Percentiles rank a stretch among this genome's conserved stretches.
Evolutionary conservation across 2,113 vertebrate genomes (phyloP).

Genomic region (Platycercus adscitus): DNA sequence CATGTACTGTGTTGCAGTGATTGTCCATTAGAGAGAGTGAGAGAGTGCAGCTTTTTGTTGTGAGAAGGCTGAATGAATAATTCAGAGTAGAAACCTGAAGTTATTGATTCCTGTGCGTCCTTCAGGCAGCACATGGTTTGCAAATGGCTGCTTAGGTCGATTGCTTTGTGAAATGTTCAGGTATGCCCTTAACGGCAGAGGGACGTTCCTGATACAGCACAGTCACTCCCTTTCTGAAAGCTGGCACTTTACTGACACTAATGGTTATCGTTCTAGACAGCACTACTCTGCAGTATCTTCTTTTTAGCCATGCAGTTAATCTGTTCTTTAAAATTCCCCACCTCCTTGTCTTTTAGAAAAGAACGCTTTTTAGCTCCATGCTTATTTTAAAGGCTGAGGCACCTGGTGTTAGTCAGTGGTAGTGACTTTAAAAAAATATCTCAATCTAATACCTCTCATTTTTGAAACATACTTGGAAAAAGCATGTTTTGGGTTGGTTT

Average conservation of each 20-base stretch:
- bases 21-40: neutral
- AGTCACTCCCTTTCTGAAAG: neutral
- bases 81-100: neutral
- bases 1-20: neutral
- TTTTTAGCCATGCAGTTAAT: neutral
- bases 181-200: neutral
- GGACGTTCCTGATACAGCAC: fast-evolving
- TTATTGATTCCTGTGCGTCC: neutral
- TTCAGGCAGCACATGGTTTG: neutral
- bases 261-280: neutral
- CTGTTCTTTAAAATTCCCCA: neutral
- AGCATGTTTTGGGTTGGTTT: neutral
- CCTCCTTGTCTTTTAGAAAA: neutral
- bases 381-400: neutral
- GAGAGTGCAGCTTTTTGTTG: neutral
- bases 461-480: neutral
- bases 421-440: neutral
- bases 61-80: neutral
- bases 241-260: neutral
- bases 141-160: neutral
- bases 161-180: neutral
- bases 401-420: neutral
- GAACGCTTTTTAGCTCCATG: neutral
- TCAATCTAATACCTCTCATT: neutral
- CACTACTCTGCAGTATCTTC: neutral